phyloP scores from a whole-genome alignment of 2,888 invertebrate genomes.

The Parelbella ahira region DNA sequence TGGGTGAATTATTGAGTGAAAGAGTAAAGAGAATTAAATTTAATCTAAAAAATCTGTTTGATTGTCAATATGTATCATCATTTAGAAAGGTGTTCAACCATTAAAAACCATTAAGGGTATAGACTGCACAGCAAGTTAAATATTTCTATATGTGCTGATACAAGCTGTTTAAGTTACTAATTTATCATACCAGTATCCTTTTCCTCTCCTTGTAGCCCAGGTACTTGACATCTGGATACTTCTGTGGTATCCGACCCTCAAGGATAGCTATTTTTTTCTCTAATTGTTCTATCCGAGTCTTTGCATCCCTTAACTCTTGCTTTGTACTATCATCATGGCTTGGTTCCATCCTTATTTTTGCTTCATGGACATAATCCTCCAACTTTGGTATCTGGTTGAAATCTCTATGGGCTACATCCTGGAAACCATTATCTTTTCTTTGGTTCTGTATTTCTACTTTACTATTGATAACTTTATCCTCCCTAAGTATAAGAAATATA shows the following conservation, averaged over 20 bases:
- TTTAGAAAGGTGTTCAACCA: too few relatives aligned
- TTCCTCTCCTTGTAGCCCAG: constrained; percentile 95
- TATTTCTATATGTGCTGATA: too few relatives aligned
- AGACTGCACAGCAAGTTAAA: too few relatives aligned
- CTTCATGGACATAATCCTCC: constrained; percentile 37
- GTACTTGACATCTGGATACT: constrained; percentile 94
- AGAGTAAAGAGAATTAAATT: too few relatives aligned
- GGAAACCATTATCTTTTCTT: constrained; percentile 44
- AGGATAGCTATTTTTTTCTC: constrained; percentile 86
- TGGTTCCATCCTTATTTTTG: constrained; percentile 39
- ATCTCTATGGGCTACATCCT: constrained; percentile 48
- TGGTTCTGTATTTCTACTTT: constrained; percentile 38
- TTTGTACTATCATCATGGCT: constrained; percentile 49
- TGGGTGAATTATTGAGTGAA: too few relatives aligned
- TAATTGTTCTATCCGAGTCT: constrained; percentile 82
- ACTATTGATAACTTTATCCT: constrained; percentile 40
- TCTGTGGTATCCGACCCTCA: constrained; percentile 88
- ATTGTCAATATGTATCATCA: too few relatives aligned
- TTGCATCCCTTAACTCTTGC: constrained; percentile 82
- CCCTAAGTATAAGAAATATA: constrained; percentile 54
- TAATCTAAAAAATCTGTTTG: too few relatives aligned
- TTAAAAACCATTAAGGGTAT: too few relatives aligned
- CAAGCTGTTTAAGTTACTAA: too few relatives aligned
- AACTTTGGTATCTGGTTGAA: constrained; percentile 48
- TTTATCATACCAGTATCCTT: constrained; percentile 93